Evolutionary conservation across 1,140 invertebrate species (phyloP), one percentile per base, ranked within the genome.

Genomic region (Elymnias hypermnestra): DNA sequence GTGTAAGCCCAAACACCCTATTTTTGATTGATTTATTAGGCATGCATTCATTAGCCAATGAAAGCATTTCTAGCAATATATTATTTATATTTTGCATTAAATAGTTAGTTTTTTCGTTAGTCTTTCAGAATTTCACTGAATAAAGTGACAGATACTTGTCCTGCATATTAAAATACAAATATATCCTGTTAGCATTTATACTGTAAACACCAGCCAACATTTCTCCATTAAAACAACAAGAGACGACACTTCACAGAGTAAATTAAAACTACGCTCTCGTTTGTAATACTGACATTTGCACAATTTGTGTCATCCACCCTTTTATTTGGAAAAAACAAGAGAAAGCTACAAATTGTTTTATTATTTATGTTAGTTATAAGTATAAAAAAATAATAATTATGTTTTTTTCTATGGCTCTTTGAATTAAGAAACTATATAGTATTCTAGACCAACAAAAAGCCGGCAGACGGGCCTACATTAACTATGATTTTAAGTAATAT

Each of bases 181-280:
- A 33, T 33, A 33, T 14, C 13, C 14, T 33, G 29, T 33, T 33
- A 33, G 29, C 12, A 29, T 13, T 33, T 17, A 33, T 33, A 13
- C 10, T 14, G 29, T 33, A 33, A 33, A 33, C 29, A 33, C n/a
- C 13, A 33, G 3, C 29, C 29, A 33, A 33, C 29, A 14, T 12
- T 33, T 8, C 13, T 3, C 29, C 29, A 33, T 33, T 33, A 33
- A 33, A 33, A 33, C 13, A 15, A 14, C 29, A 33, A 33, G 29
- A 33, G 29, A 12, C 29, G 13, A 33, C 29, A 33, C 29, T 33
- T 33, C 29, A 33, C 29, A 15, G 29, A 33, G 29, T 33, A 33
- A 33, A 33, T 33, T 33, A 33, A 33, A 33, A 33, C 29, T 33
- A 12, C 29, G 29, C 29, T 29, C 9, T 15, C 4, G 29, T 33